Base-by-base conservation (phyloP, 2,113 vertebrate species). In the Nyctereutes procyonoides region DNA sequence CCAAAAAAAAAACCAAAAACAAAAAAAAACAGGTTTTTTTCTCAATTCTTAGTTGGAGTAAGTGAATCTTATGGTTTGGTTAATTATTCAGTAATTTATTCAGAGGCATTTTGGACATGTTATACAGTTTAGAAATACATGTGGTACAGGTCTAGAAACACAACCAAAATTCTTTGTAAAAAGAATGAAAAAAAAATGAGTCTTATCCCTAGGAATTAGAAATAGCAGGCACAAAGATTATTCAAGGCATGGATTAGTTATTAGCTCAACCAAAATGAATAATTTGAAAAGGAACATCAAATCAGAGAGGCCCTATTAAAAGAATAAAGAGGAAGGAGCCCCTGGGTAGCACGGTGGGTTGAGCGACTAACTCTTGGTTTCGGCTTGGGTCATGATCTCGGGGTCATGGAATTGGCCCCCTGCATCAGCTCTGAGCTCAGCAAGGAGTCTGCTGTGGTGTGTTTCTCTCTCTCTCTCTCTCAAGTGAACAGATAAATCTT, bases 211-310 rank as follows among this genome's bases (percentile, higher is more conserved):
- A 4, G 8, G 32, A 88, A 51, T 69, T 62, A 74, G 38, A 73
- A 88, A 63, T 55, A 87, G 4, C 26, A 79, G 9, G n/a, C n/a
- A 48, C 14, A 80, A 51, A 95, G 30, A 62, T 30, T 95, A 63
- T 79, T 84, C n/a, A 71, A 86, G 55, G 32, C 53, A 4, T 69
- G 15, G 63, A 82, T 73, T 62, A 71, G 32, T 86, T 92, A 86
- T 71, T 69, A 95, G 65, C 15, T n/a, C n/a, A 55, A 81, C 43
- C 74, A 93, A 76, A 93, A 83, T 93, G 58, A 58, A 51, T 93
- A 65, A 63, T 30, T 81, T 51, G 43, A 73, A n/a, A 88, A 24
- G 26, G 58, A 92, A 58, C 77, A 67, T 88, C 67, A 83, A 1
- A 35, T 88, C 55, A 74, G 1, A 48, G 35, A 92, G 30, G 17